A percentile compares a stretch with the other conserved stretches of the same genome.
phyloP scores from a whole-genome alignment of 2,888 invertebrate species.

The Drosophila ezoana region DNA sequence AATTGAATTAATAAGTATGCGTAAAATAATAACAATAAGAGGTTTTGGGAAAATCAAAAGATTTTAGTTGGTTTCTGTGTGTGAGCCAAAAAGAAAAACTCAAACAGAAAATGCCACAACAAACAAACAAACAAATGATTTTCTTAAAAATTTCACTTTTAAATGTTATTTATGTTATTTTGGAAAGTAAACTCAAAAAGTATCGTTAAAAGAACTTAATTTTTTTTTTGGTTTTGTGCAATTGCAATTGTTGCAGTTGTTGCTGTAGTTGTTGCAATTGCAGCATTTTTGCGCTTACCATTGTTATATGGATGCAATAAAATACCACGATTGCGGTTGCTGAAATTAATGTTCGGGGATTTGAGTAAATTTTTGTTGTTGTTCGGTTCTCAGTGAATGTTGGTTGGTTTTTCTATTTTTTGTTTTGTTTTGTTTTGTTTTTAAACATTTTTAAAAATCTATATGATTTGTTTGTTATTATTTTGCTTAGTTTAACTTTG shows the following conservation, averaged over 20 bases:
- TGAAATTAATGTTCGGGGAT: slow-evolving; percentile 82
- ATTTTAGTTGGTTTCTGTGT: background rate
- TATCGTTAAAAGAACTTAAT: slow-evolving; percentile 23
- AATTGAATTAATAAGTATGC: slow-evolving; percentile 29
- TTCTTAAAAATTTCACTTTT: background rate
- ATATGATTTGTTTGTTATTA: slow-evolving; percentile 19
- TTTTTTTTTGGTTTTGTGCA: slow-evolving; percentile 55
- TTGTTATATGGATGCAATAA: slow-evolving; percentile 87
- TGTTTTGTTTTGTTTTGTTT: slow-evolving; percentile 10
- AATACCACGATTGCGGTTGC: slow-evolving; percentile 85
- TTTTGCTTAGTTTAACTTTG: slow-evolving; percentile 26
- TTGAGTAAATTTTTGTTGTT: slow-evolving; percentile 70
- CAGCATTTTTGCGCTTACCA: slow-evolving; percentile 86
- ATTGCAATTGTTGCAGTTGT: slow-evolving; percentile 54
- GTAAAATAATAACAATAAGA: slow-evolving; percentile 37
- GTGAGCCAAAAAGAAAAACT: slow-evolving; percentile 14
- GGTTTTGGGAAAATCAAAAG: background rate
- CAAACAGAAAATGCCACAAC: slow-evolving; percentile 39
- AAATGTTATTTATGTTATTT: background rate
- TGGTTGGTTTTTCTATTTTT: slow-evolving; percentile 21
- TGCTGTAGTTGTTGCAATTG: slow-evolving; percentile 65
- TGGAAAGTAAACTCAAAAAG: slow-evolving; percentile 11
- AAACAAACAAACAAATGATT: slow-evolving; percentile 32
- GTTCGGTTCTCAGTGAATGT: slow-evolving; percentile 45
- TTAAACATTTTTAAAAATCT: slow-evolving; percentile 17